These are phyloP conservation scores for Coecobrya sp. DNA, from an alignment of 2,888 invertebrate species.

Conservation along the genomic window DNA sequence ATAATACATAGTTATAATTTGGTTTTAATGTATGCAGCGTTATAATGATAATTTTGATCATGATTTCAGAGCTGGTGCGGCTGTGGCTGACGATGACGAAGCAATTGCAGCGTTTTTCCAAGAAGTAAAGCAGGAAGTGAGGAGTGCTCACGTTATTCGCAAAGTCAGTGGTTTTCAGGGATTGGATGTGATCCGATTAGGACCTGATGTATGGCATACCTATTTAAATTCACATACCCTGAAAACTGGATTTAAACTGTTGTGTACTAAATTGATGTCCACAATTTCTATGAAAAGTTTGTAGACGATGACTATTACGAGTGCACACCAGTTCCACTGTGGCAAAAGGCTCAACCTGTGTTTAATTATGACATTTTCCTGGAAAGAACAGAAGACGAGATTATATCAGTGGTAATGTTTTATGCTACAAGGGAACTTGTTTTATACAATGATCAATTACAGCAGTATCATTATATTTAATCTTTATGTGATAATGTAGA, in stretches of 20 bases:
- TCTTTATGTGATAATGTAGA: conserved; percentile 62
- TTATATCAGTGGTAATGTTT: conserved; percentile 84
- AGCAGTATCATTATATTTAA: too few relatives aligned
- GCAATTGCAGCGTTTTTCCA: conserved; percentile 81
- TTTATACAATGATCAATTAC: too few relatives aligned
- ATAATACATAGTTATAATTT: too few relatives aligned
- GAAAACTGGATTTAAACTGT: too few relatives aligned
- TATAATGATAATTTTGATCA: neutral
- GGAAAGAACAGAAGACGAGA: conserved; percentile 82
- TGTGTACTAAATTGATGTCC: neutral
- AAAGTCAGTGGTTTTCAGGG: conserved; percentile 81
- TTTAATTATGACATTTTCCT: conserved; percentile 80
- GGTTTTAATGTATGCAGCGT: neutral
- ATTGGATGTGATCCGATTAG: conserved; percentile 81
- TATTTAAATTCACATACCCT: too few relatives aligned
- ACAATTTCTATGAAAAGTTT: conserved; percentile 68
- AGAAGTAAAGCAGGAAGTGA: conserved; percentile 75
- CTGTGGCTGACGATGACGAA: conserved; percentile 74
- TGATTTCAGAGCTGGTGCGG: conserved; percentile 27
- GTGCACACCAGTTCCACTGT: conserved; percentile 85
- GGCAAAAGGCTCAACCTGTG: conserved; percentile 77
- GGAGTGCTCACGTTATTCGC: conserved; percentile 73
- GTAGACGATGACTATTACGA: conserved; percentile 84
- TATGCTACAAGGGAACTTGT: too few relatives aligned
- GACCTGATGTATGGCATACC: conserved; percentile 83